Evolutionary conservation across 2,888 invertebrate genomes (phyloP).

Genomic region (Kuschelorhynchus macadamiae): DNA sequence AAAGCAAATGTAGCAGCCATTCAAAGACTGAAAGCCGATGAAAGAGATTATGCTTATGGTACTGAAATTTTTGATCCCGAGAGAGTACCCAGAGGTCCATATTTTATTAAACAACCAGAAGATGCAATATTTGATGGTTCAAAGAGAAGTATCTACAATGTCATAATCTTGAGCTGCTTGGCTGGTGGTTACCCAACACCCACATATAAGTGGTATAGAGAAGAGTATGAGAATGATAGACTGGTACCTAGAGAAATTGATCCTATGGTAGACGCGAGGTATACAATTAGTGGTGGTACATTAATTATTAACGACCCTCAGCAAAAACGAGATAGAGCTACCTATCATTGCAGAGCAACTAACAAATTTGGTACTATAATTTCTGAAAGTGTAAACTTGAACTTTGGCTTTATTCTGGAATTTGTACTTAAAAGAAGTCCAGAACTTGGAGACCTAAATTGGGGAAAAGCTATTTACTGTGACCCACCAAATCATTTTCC

Average conservation of each 20-base stretch:
- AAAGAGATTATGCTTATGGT: constrained; percentile 89
- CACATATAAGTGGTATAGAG: constrained; percentile 90
- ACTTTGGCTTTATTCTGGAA: constrained; percentile 92
- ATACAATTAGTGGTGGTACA: constrained; percentile 92
- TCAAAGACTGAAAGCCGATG: constrained; percentile 79
- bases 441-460: constrained; percentile 90
- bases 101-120: constrained; percentile 87
- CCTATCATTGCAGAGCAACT: constrained; percentile 92
- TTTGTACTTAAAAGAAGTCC: constrained; percentile 89
- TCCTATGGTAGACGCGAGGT: constrained; percentile 81
- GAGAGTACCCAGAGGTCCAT: constrained; percentile 89
- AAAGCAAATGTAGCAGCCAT: constrained; percentile 85
- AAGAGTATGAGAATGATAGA: constrained; percentile 86
- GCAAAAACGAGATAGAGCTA: constrained; percentile 84
- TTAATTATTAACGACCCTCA: constrained; percentile 90
- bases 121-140: constrained; percentile 88
- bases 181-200: constrained; percentile 93
- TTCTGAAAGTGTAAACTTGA: constrained; percentile 88
- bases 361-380: constrained; percentile 91
- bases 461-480: constrained; percentile 94
- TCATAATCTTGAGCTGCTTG: constrained; percentile 84
- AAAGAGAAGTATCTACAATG: constrained; percentile 78
- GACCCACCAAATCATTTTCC: constrained; percentile 95
- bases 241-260: constrained; percentile 82
- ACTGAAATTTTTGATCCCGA: constrained; percentile 84